Conservation (phyloP, 2,113 vertebrate species). For the Hemichromis elongatus region DNA sequence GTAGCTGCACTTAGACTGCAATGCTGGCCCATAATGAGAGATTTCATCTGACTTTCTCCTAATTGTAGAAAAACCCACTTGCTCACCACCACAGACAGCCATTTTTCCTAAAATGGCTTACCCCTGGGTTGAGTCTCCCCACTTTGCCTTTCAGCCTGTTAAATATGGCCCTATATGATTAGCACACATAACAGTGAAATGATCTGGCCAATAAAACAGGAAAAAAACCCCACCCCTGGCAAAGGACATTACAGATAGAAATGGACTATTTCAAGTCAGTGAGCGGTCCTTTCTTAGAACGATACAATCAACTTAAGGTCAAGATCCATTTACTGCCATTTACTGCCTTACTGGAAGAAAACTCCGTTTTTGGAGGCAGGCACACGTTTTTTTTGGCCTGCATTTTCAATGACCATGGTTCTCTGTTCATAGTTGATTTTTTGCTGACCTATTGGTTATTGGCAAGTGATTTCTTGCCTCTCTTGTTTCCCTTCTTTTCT, state of each 20-base stretch:
- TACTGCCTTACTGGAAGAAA: not conserved
- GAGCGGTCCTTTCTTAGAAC: not conserved
- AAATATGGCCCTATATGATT: constrained; percentile 33
- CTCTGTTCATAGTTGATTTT: constrained; percentile 20
- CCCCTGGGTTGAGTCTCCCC: constrained; percentile 6
- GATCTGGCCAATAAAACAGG: not conserved
- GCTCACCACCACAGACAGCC: not conserved
- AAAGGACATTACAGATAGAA: constrained; percentile 17
- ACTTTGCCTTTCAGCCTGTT: constrained; percentile 19
- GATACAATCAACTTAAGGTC: constrained; percentile 8
- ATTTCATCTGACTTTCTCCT: constrained; percentile 58
- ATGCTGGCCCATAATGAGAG: constrained; percentile 75
- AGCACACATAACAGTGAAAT: not conserved
- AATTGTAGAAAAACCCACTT: not conserved
- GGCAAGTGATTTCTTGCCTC: constrained; percentile 71
- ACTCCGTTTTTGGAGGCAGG: not conserved
- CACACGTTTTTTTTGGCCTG: constrained; percentile 2
- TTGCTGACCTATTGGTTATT: constrained; percentile 70
- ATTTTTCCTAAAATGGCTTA: constrained; percentile 23
- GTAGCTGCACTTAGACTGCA: constrained; percentile 80
- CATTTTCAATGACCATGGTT: constrained; percentile 28
- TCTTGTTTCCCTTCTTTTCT: constrained; percentile 61
- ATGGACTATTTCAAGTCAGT: not conserved
- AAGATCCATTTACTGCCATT: constrained; percentile 22
- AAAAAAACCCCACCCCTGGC: not conserved